Percentiles rank a stretch among this genome's conserved stretches.
These are phyloP conservation scores for Gracilinanus agilis DNA, from an alignment of 2,113 vertebrate species.

Conservation along the genomic window DNA sequence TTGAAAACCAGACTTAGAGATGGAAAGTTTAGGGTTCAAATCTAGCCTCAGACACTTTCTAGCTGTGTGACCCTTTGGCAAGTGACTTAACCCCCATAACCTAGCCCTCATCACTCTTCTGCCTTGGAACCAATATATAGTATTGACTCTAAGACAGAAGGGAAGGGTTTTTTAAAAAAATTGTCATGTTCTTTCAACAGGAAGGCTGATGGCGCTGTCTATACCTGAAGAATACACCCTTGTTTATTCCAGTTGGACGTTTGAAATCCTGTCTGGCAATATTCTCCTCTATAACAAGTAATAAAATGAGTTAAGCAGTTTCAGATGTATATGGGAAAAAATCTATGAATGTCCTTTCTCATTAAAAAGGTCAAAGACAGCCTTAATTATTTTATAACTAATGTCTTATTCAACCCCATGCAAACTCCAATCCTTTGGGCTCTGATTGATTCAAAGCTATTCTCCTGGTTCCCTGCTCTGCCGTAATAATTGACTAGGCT, in stretches of 20 bases:
- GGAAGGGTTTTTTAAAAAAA: conserved; percentile 37
- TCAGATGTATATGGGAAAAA: conserved; percentile 74
- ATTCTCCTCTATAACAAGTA: conserved; percentile 62
- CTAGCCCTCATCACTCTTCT: too few species aligned
- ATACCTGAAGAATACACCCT: conserved; percentile 51
- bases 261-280: conserved; percentile 15
- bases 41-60: too few species aligned
- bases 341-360: conserved; percentile 81
- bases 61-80: too few species aligned
- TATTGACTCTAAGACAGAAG: neutral
- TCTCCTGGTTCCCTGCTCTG: conserved; percentile 85
- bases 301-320: conserved; percentile 70
- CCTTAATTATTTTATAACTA: conserved; percentile 86
- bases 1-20: too few species aligned
- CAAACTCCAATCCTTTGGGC: conserved; percentile 87
- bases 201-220: conserved; percentile 32
- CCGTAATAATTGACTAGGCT: conserved; percentile 86
- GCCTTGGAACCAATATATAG: too few species aligned
- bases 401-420: conserved; percentile 84
- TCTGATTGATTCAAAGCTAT: conserved; percentile 86
- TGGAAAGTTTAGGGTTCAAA: neutral
- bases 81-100: too few species aligned
- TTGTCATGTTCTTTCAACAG: neutral
- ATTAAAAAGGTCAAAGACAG: conserved; percentile 84
- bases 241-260: conserved; percentile 11